A percentile compares a stretch with the other conserved stretches of the same genome.
Conservation (phyloP, 2,797 vertebrate species). For the Notolepis coatsorum region DNA sequence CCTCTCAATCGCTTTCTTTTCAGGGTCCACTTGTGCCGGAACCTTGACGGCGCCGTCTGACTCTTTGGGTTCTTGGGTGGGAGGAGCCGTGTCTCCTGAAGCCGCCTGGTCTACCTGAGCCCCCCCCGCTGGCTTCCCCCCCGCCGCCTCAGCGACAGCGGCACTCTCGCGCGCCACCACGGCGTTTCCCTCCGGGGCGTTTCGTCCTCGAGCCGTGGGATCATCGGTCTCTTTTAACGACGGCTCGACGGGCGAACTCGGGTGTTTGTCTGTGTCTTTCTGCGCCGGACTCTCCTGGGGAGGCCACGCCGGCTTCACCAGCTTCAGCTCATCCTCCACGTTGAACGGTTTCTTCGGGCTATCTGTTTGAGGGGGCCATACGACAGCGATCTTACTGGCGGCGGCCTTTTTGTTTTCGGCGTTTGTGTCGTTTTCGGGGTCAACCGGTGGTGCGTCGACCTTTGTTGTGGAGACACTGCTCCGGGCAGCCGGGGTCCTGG, state of each 20-base stretch:
- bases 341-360: slow-evolving; percentile 82
- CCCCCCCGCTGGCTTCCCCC: slow-evolving; percentile 49
- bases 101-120: slow-evolving; percentile 10
- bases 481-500: slow-evolving; percentile 49
- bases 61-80: slow-evolving; percentile 42
- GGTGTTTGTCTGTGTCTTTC: slow-evolving; percentile 43
- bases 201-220: slow-evolving; percentile 53
- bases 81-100: slow-evolving; percentile 30
- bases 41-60: slow-evolving; percentile 43
- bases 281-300: slow-evolving; percentile 77
- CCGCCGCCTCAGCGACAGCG: slow-evolving; percentile 25
- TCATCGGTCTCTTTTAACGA: slow-evolving; percentile 55
- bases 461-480: slow-evolving; percentile 44
- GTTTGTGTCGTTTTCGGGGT: slow-evolving; percentile 40
- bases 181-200: slow-evolving; percentile 50
- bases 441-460: slow-evolving; percentile 21
- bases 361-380: slow-evolving; percentile 91
- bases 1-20: slow-evolving; percentile 44
- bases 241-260: slow-evolving; percentile 47
- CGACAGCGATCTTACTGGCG: slow-evolving; percentile 88
- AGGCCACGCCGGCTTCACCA: slow-evolving; percentile 92
- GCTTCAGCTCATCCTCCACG: slow-evolving; percentile 85
- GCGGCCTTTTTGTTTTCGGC: slow-evolving; percentile 79
- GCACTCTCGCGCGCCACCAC: slow-evolving; percentile 15
- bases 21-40: slow-evolving; percentile 45